A percentile compares a stretch with the other conserved stretches of the same genome.
Conservation (phyloP, 2,888 invertebrate species). For the Thymelicus lineola region DNA sequence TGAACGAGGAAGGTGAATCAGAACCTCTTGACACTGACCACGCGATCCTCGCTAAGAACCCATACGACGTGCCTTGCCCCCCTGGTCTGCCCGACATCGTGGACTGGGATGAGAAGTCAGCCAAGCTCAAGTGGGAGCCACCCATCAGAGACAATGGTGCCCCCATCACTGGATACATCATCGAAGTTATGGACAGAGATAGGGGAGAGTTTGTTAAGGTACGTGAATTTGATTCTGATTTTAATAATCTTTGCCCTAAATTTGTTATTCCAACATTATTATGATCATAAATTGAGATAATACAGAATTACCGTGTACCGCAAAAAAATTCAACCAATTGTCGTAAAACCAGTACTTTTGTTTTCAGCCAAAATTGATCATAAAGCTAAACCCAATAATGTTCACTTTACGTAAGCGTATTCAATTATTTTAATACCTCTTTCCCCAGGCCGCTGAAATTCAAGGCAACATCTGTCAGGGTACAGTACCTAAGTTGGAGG, state of each 20-base stretch:
- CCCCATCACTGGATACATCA: conserved; percentile 96
- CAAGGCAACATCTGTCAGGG: conserved; percentile 94
- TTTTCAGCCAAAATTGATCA: no score
- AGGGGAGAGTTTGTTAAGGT: conserved; percentile 92
- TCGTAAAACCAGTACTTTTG: no score
- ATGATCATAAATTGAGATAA: no score
- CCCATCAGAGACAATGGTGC: conserved; percentile 96
- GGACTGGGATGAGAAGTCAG: conserved; percentile 96
- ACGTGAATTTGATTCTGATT: conserved; percentile 29
- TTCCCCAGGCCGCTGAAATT: conserved; percentile 89
- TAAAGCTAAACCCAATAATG: no score
- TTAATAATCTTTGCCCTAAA: no score
- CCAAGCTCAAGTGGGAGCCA: conserved; percentile 95
- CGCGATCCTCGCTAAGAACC: conserved; percentile 97
- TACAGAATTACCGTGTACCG: no score
- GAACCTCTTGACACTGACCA: conserved; percentile 96
- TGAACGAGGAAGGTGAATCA: conserved; percentile 98
- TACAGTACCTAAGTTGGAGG: conserved; percentile 94
- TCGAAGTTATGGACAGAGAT: conserved; percentile 96
- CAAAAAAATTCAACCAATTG: no score
- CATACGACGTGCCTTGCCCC: conserved; percentile 94
- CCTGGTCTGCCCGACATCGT: conserved; percentile 96
- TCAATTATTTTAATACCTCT: no score
- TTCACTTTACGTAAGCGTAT: not conserved
- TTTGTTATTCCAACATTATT: no score